Conservation (phyloP, 2,888 invertebrate genomes). For the Artemia sp. region DNA sequence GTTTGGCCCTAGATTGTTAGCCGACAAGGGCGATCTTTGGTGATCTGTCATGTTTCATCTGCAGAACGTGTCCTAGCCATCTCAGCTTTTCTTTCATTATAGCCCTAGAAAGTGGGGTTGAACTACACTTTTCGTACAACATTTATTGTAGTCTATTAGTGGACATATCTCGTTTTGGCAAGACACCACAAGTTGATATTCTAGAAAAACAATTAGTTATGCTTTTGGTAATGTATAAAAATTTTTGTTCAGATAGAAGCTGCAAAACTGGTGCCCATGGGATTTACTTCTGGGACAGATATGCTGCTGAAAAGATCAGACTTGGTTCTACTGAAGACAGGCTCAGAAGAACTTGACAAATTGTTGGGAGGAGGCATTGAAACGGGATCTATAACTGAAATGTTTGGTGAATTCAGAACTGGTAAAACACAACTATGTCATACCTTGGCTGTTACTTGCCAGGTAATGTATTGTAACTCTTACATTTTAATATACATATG, state of each 20-base stretch:
- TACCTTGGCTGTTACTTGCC: constrained; percentile 91
- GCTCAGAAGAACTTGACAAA: constrained; percentile 81
- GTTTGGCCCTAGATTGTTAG: too few relatives aligned
- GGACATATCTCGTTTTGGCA: too few relatives aligned
- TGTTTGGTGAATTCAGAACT: constrained; percentile 94
- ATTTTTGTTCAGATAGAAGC: constrained; percentile 47
- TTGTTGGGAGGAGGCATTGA: constrained; percentile 88
- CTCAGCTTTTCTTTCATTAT: too few relatives aligned
- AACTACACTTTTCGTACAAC: too few relatives aligned
- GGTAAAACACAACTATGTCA: constrained; percentile 96
- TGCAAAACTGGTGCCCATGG: constrained; percentile 84
- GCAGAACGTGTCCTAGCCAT: too few relatives aligned
- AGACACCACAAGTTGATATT: too few relatives aligned
- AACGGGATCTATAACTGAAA: constrained; percentile 94
- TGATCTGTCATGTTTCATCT: too few relatives aligned
- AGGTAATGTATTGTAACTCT: constrained; percentile 39
- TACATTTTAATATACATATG: constrained; percentile 11
- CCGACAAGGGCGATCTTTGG: too few relatives aligned
- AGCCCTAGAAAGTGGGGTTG: too few relatives aligned
- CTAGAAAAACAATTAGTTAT: too few relatives aligned
- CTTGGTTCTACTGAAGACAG: constrained; percentile 84
- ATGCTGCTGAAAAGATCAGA: constrained; percentile 88
- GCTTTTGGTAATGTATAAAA: neutral
- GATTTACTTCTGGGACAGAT: constrained; percentile 92
- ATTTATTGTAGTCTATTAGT: too few relatives aligned